Evolutionary conservation across 1,140 invertebrate genomes (phyloP), one percentile per base, ranked within the genome.

Genomic region (Leptoteleia sp.): DNA sequence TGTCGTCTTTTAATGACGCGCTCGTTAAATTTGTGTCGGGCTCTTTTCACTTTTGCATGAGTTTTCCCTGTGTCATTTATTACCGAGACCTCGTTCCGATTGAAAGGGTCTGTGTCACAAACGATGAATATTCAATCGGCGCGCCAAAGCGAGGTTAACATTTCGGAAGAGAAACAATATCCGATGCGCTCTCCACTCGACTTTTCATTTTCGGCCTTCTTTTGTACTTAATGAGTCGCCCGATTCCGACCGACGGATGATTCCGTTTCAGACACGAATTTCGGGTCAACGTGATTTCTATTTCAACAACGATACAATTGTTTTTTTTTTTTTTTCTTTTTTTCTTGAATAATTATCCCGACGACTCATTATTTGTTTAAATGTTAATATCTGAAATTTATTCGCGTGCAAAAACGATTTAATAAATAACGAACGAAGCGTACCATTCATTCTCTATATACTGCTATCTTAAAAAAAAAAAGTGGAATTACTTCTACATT

Each of bases 1-100:
- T 77, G 70, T 79, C 52, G 71, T 52, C 61, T 67, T 80, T 85
- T 87, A 87, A 84, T 85, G 84, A 86, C 81, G 80, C 81, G 81
- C 83, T 88, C 87, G 84, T 88, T 88, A 88, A 88, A 88, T 84
- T 86, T 85, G 82, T 86, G 82, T 85, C 83, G 70, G 62, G 76
- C 27, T 81, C 76, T 82, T 68, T 61, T 78, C 65, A 76, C 52
- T 76, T 73, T 70, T 62, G 57, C 70, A 62, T 45, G 25, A 57
- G 61, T 59, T 62, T 62, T 71, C 67, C 37, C 59, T 57, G 68
- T 64, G 25, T 75, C 70, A 67, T 75, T 75, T 75, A 77, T 75
- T 77, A 70, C 73, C 15, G 73, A 70, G 50, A 64, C 73, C 57
- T 65, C 65, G 73, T 70, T 77, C 48, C 57, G 64, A 76, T 76